These are phyloP conservation scores for Drepana falcataria DNA, from an alignment of 2,888 invertebrate genomes.

Conservation along the genomic window DNA sequence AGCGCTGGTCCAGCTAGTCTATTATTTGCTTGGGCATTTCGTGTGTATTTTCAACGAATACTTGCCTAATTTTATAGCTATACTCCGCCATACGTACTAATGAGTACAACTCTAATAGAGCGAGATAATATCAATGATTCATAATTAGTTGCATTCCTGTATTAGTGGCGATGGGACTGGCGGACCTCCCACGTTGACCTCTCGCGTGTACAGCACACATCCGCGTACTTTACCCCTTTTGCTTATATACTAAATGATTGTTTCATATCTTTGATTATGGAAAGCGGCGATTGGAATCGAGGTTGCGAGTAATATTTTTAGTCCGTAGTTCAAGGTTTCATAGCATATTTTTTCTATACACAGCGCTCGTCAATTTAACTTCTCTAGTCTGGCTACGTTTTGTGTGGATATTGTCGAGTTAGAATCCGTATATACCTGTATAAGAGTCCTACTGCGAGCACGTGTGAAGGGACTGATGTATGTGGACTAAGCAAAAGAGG, in stretches of 20 bases:
- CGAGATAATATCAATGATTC: conserved; percentile 39
- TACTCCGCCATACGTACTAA: not conserved
- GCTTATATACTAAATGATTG: not conserved
- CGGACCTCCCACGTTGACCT: conserved; percentile 18
- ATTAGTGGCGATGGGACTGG: conserved; percentile 12
- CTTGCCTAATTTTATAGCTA: too few species aligned
- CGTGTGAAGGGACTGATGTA: too few species aligned
- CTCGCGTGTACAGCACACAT: conserved; percentile 1
- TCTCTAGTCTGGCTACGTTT: not conserved
- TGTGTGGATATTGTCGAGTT: not conserved
- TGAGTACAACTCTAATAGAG: conserved; percentile 20
- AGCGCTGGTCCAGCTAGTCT: too few species aligned
- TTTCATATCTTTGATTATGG: not conserved
- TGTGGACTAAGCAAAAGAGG: too few species aligned
- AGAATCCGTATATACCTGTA: too few species aligned
- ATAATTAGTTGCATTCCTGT: conserved; percentile 38
- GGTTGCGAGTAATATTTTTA: not conserved
- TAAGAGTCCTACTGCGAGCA: too few species aligned
- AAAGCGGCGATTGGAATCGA: not conserved
- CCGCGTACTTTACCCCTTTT: not conserved
- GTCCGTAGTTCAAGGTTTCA: not conserved
- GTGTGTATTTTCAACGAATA: too few species aligned
- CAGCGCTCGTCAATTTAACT: not conserved
- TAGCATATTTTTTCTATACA: not conserved
- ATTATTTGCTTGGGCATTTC: too few species aligned